phyloP scores from a whole-genome alignment of 2,888 invertebrate species.

The Xiphydria camelus region DNA sequence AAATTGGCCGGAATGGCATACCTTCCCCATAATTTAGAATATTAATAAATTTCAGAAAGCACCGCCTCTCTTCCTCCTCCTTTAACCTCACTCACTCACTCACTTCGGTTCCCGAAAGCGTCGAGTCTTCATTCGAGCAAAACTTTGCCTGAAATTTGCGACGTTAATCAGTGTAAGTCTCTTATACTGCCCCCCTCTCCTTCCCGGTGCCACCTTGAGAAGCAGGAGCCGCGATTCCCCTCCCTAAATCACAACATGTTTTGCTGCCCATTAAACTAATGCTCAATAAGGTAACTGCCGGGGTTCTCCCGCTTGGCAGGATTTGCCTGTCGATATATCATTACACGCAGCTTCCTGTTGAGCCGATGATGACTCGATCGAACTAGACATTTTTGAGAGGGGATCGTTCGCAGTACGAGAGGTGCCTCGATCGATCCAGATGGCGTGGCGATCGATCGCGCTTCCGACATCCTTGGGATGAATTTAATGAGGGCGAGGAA shows the following conservation, averaged over 20 bases:
- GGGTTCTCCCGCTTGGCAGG: constrained; percentile 15
- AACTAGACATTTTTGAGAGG: too few relatives aligned
- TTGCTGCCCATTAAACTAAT: constrained; percentile 28
- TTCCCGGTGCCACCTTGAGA: not conserved
- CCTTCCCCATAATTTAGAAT: constrained; percentile 14
- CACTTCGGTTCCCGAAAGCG: constrained; percentile 3
- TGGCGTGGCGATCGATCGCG: too few relatives aligned
- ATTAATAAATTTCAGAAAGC: constrained; percentile 16
- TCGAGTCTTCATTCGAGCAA: constrained; percentile 15
- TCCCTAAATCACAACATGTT: constrained; percentile 23
- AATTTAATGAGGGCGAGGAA: too few relatives aligned
- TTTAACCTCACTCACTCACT: not conserved
- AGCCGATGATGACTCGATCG: too few relatives aligned
- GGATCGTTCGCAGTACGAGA: too few relatives aligned
- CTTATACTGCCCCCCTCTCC: constrained; percentile 16
- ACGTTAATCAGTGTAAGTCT: constrained; percentile 29
- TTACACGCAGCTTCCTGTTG: too few relatives aligned
- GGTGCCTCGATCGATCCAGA: too few relatives aligned
- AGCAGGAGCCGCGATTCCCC: constrained; percentile 6
- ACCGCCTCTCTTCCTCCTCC: not conserved
- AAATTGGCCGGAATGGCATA: constrained; percentile 13
- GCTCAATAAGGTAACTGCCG: constrained; percentile 24
- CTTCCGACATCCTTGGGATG: too few relatives aligned
- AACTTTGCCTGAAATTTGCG: constrained; percentile 26
- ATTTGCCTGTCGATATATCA: constrained; percentile 16